These are phyloP conservation scores for Emydoidea blandingii DNA, from an alignment of 2,797 vertebrate species.

Conservation along the genomic window DNA sequence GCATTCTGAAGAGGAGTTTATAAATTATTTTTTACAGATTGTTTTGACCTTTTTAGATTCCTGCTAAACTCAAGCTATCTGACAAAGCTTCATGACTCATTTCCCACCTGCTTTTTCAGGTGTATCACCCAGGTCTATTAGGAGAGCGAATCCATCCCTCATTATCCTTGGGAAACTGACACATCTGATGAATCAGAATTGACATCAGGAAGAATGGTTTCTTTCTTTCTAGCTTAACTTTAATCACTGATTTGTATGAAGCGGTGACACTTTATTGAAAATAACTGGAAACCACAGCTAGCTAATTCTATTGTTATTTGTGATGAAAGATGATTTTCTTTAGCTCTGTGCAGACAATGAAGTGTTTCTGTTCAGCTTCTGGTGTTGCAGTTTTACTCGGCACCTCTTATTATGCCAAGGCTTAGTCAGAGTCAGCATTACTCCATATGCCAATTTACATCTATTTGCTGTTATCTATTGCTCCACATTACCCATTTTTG, in stretches of 20 bases:
- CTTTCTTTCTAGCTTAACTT: not conserved
- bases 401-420: not conserved
- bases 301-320: not conserved
- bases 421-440: constrained; percentile 12
- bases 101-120: constrained; percentile 16
- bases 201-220: not conserved
- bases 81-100: not conserved
- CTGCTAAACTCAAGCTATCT: not conserved
- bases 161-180: constrained; percentile 8
- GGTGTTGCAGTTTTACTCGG: not conserved
- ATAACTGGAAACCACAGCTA: not conserved
- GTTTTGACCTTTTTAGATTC: not conserved
- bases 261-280: not conserved
- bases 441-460: not conserved
- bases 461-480: constrained; percentile 2
- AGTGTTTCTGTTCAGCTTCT: rapidly evolving
- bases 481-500: constrained; percentile 18
- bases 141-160: not conserved
- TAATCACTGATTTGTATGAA: constrained; percentile 6
- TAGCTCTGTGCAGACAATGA: not conserved
- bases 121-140: not conserved
- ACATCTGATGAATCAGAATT: constrained; percentile 25
- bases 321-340: not conserved
- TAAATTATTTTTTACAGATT: not conserved
- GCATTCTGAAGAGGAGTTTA: not conserved